Evolutionary conservation across 2,797 vertebrate species (phyloP).

Genomic region (Tiaroga cobitis): DNA sequence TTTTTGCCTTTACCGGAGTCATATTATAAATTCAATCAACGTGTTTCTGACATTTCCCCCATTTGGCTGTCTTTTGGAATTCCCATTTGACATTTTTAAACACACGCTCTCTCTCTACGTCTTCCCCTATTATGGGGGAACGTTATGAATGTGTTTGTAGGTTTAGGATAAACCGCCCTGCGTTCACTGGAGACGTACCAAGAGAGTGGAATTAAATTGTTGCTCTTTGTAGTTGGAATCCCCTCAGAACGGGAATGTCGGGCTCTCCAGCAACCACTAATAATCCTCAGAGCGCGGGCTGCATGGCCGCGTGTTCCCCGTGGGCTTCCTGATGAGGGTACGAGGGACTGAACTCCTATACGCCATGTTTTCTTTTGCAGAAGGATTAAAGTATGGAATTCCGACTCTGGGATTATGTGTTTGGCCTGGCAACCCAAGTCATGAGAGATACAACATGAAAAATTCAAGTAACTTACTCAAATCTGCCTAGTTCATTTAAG

Average conservation of each 20-base stretch:
- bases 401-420: conserved; percentile 41
- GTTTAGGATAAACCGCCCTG: conserved; percentile 24
- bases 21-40: conserved; percentile 13
- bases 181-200: conserved; percentile 28
- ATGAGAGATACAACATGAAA: conserved; percentile 46
- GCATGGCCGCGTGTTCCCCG: conserved; percentile 11
- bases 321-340: conserved; percentile 10
- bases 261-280: conserved; percentile 44
- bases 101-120: not conserved
- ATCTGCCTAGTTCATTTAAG: conserved; percentile 37
- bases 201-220: conserved; percentile 43
- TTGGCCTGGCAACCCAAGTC: conserved; percentile 23
- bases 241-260: conserved; percentile 32
- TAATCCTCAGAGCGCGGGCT: conserved; percentile 27
- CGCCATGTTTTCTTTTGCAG: conserved; percentile 46
- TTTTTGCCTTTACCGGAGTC: not conserved
- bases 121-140: conserved; percentile 17
- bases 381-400: conserved; percentile 37
- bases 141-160: conserved; percentile 30
- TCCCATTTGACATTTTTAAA: conserved; percentile 9
- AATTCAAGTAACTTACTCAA: conserved; percentile 27
- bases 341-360: not conserved
- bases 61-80: not conserved
- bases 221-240: conserved; percentile 48
- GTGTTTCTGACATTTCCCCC: not conserved